Percentiles rank a stretch among this genome's conserved stretches.
Evolutionary conservation across 2,797 vertebrate species (phyloP).

Genomic region (Crocodylus rhombifer): DNA sequence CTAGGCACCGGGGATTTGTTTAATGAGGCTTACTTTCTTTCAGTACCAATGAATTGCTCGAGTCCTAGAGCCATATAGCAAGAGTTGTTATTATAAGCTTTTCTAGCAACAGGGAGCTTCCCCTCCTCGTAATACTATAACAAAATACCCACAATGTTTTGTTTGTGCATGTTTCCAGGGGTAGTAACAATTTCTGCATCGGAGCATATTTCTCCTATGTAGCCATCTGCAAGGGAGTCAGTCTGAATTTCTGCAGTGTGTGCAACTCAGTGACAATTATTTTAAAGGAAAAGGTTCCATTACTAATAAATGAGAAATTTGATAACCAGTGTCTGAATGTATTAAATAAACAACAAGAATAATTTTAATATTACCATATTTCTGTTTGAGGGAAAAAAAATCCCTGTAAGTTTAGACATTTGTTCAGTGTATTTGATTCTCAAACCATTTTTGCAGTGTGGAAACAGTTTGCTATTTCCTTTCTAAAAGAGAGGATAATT

Average conservation of each 20-base stretch:
- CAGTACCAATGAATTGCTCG: background rate
- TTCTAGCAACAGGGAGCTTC: background rate
- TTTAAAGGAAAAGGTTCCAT: background rate
- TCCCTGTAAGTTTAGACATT: background rate
- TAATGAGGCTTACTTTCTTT: too few relatives aligned
- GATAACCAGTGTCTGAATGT: background rate
- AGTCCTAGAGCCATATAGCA: background rate
- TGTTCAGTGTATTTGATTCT: background rate
- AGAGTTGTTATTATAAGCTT: background rate
- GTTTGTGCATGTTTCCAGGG: too few relatives aligned
- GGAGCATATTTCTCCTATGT: too few relatives aligned
- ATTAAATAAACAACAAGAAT: background rate
- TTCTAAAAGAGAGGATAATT: slow-evolving; percentile 19
- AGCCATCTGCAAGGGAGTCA: too few relatives aligned
- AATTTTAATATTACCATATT: background rate
- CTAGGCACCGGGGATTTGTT: background rate
- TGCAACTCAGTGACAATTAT: background rate
- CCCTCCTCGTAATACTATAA: too few relatives aligned
- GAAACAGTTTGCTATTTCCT: background rate
- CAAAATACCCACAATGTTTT: too few relatives aligned
- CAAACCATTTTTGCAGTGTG: background rate
- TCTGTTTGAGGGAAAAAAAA: background rate
- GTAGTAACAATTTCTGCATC: too few relatives aligned
- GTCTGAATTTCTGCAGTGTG: background rate
- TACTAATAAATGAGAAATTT: background rate